phyloP scores from a whole-genome alignment of 37 sponge, comb jelly and placozoan species.

The Beroe forskalii region DNA sequence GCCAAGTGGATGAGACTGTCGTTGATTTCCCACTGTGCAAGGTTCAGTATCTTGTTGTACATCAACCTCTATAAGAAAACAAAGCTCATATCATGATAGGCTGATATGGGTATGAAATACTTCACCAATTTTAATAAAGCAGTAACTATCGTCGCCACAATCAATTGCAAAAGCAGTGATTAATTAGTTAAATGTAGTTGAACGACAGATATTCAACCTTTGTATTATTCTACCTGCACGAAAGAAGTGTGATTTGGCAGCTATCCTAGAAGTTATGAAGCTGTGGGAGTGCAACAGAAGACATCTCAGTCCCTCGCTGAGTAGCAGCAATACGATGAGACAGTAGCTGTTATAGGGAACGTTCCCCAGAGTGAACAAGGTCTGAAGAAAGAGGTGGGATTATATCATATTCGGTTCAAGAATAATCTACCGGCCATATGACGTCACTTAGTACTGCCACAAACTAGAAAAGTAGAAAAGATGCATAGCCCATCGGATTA shows the following conservation, averaged over 20 bases:
- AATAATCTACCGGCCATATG: too few relatives aligned
- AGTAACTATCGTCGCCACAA: too few relatives aligned
- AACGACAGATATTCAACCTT: too few relatives aligned
- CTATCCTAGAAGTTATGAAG: slow-evolving; percentile 5
- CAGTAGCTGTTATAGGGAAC: not conserved
- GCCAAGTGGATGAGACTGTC: not conserved
- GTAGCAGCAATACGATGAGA: not conserved
- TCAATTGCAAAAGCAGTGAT: too few relatives aligned
- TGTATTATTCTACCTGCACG: not conserved
- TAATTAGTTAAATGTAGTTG: too few relatives aligned
- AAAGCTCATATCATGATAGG: not conserved
- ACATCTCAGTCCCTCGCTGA: slow-evolving; percentile 36
- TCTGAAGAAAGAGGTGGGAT: not conserved
- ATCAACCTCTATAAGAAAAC: not conserved
- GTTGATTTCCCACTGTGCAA: slow-evolving; percentile 50
- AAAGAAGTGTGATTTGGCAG: slow-evolving; percentile 1
- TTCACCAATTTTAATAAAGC: too few relatives aligned
- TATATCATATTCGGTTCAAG: too few relatives aligned
- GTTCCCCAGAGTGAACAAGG: slow-evolving; percentile 27
- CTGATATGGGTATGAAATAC: too few relatives aligned
- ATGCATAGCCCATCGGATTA: not conserved
- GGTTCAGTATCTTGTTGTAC: not conserved
- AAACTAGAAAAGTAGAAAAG: not conserved
- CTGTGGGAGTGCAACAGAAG: not conserved
- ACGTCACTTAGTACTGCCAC: too few relatives aligned